Base-by-base conservation (phyloP, 2,888 invertebrate species). In the Hermaeophaga mercurialis region DNA sequence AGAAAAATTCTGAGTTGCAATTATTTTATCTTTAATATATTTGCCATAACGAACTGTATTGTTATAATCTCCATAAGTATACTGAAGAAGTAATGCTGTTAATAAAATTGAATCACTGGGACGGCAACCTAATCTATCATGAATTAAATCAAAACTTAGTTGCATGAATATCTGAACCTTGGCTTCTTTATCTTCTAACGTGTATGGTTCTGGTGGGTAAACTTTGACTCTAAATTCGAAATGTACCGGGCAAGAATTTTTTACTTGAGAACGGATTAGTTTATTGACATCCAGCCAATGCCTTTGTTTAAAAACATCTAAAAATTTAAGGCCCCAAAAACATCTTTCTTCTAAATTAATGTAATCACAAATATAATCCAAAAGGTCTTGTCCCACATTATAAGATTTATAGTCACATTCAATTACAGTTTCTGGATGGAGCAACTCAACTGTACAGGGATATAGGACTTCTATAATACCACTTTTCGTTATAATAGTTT, bases 381-480 rank as follows among this genome's bases (percentile, higher is more conserved):
- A 5, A 7, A 67, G 53, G 18, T 67, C 65, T 24, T 39, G 52
- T n/a, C 66, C 66, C 3, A 44, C 50, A 19, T 63, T 56, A 24
- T 64, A 58, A 1, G 66, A 66, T 54, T 64, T 67, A 52, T 63
- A 66, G 14, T 66, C 64, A 38, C 66, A 67, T 15, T 66, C 62
- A 9, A 64, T 47, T 17, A 62, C 59, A 36, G 62, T 59, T 1
- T 61, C 63, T 34, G 61, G 64, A 28, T 53, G 56, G 3, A 66
- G 57, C 3, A 67, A 46, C 39, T 67, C 64, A n/a, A 66, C 47
- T 3, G 59, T 59, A 28, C 65, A 66, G 0, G 62, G 67, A 34
- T 66, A 66, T 18, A 58, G 48, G 1, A 67, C 64, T 46, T 63
- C 63, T 18, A 66, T 56, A n/a, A n/a, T n/a, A 6, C 63, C 64